Base-by-base conservation (phyloP, 2,113 vertebrate genomes). In the Oncorhynchus nerka region DNA sequence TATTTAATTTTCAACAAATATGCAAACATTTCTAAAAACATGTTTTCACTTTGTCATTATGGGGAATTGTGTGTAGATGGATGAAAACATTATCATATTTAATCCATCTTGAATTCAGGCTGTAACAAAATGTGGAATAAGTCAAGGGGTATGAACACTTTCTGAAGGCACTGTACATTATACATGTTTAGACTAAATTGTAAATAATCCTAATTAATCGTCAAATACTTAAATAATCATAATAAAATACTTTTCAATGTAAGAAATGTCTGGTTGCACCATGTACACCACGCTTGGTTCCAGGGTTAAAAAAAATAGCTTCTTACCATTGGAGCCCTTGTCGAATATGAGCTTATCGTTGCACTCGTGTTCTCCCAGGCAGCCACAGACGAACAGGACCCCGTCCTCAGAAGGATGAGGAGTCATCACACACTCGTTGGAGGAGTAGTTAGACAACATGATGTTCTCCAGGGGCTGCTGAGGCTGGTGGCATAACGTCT, bases 291-390 rank as follows among this genome's bases (percentile, higher is more conserved):
- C 16, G 12, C 30, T 28, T 67, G 28, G 15, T 55, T 5, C 51
- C 51, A 55, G 51, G 45, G 32, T 69, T 22, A 11, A 22, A 69
- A 6, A 32, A 39, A 9, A 45, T 1, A 13, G 6, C 5, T 5
- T 5, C 24, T 89, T 79, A 96, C 96, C 94, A 0, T 95, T 94
- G 59, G 92, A 89, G 77, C 93, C 91, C 68, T 95, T 95, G 65
- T 95, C 93, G 73, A 97, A 97, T 86, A 96, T 88, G 11, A 97
- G 95, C 20, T 84, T 95, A 84, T 97, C 95, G 0, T 97, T 97
- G 85, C 96, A 97, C 73, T 97, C 96, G 4, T 96, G 95, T 73
- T 95, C 95, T 0, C 93, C 91, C 7, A 88, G 88, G 0, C 95
- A 97, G 71, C 93, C 94, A 0, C 96, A 97, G 78, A 96, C 81